Evolutionary conservation across 2,113 vertebrate genomes (phyloP), one percentile per base, ranked within the genome.

Genomic region (Amazona guildingii): DNA sequence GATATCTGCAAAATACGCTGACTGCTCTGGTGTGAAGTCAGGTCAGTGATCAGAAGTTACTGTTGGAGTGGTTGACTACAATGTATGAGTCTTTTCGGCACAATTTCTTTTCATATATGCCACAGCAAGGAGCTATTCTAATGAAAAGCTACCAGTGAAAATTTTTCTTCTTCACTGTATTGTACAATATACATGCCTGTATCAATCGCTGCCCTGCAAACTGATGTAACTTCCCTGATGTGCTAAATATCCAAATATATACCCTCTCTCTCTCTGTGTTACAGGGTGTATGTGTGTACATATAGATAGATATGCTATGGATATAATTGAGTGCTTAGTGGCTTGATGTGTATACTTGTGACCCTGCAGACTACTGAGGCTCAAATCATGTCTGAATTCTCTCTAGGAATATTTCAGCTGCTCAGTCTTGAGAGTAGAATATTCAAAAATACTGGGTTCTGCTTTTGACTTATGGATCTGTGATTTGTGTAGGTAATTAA

Each of bases 201-300:
- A 17, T 74, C 28, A 82, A 3, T 48, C 13, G 11, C 68, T 37
- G 37, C 64, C 23, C 27, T 82, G n/a, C 35, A 51, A 44, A 61
- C 11, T 44, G 33, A 52, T 28, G 25, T 52, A 43, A 54, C 28
- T 66, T 82, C 25, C 39, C 31, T 3, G 2, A 10, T 19, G 39
- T 51, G 39, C 44, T 83, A 48, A 86, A 74, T 69, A 44, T 9
- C 35, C 28, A 27, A 55, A 44, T 57, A n/a, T 2, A n/a, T 44
- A 17, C 7, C 33, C 57, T 27, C 29, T 48, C 0, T 27, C 29
- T 48, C 0, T n/a, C 2, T 39, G 4, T 49, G 41, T 7, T 39
- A 20, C 15, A 29, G 8, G 9, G 21, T 59, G n/a, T 59, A 24
- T 21, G 17, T 68, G 7, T 43, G 9, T 29, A 5, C 29, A 13